Percentiles rank a stretch among this genome's conserved stretches.
phyloP scores from a whole-genome alignment of 30 jellyfish, hydroid and myxozoan genomes.

The Sanderia malayensis region DNA sequence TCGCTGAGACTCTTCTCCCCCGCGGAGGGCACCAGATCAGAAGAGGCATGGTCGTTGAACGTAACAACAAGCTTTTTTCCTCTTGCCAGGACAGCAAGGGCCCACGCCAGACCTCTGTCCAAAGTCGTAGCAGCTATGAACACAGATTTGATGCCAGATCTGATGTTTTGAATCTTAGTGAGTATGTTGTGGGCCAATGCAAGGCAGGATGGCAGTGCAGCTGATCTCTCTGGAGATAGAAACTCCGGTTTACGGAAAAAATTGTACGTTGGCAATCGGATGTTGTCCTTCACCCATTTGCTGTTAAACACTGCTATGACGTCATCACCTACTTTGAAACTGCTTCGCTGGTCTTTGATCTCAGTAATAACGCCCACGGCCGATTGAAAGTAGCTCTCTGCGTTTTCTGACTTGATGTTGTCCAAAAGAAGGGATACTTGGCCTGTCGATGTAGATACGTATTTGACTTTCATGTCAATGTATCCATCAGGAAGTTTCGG shows the following conservation, averaged over 20 bases:
- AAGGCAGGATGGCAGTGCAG: slow-evolving; percentile 14
- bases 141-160: background rate
- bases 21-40: background rate
- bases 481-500: slow-evolving; percentile 1
- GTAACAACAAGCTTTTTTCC: slow-evolving; percentile 37
- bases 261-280: slow-evolving; percentile 9
- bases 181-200: slow-evolving; percentile 41
- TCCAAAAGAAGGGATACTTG: slow-evolving; percentile 14
- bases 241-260: slow-evolving; percentile 17
- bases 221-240: slow-evolving; percentile 14
- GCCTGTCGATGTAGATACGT: slow-evolving; percentile 48
- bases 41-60: slow-evolving; percentile 4
- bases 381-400: slow-evolving; percentile 29
- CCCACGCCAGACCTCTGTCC: slow-evolving; percentile 42
- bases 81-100: slow-evolving; percentile 35
- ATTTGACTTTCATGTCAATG: slow-evolving; percentile 7
- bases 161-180: background rate
- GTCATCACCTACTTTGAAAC: slow-evolving; percentile 34
- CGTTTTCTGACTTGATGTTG: slow-evolving; percentile 6
- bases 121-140: slow-evolving; percentile 20
- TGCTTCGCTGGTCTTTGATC: background rate
- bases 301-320: slow-evolving; percentile 34
- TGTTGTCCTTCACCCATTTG: slow-evolving; percentile 41
- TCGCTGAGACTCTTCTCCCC: background rate
- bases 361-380: slow-evolving; percentile 22